Evolutionary conservation across 2,113 vertebrate genomes (phyloP), one percentile per base, ranked within the genome.

Genomic region (Perognathus longimembris): DNA sequence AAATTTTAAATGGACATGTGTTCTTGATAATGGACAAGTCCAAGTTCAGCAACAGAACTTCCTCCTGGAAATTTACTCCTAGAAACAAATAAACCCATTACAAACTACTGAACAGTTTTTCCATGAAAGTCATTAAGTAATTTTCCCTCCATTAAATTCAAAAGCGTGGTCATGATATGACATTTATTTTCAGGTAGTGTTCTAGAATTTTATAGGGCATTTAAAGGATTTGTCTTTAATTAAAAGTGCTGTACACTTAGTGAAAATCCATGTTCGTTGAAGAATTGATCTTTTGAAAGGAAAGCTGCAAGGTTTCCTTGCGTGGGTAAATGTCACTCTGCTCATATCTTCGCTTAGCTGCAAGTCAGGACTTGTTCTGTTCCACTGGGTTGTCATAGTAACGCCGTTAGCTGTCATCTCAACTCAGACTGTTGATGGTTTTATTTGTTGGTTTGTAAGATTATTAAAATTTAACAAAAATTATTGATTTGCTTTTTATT

Each of bases 381-480:
- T 98, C 97, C 66, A 96, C 91, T 89, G 86, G 96, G 98, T 98
- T 98, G 98, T 98, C 98, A 98, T 98, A 98, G 98, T 98, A 98
- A 98, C 97, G 0, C 89, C 94, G 95, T 97, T 96, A 98, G 97
- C 98, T 98, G 98, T 98, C 98, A 98, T 98, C 93, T 98, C 97
- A 96, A 97, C 96, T 98, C 97, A 97, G 82, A 79, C 96, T 97
- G 93, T 96, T 98, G 96, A 98, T 98, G 97, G 96, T 98, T 98
- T 98, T 98, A 98, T 98, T 98, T 98, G 98, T 98, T 96, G 96
- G 93, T 97, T 97, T 98, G 96, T 97, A 97, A 89, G 97, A 98
- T 98, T 98, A 98, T 98, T 98, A 98, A 98, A 98, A 98, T 98
- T 98, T 98, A 98, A 98, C 97, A 98, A 97, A 98, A 98, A 98